These are phyloP conservation scores for Pyralis farinalis DNA, from an alignment of 2,888 invertebrate genomes.

Conservation along the genomic window DNA sequence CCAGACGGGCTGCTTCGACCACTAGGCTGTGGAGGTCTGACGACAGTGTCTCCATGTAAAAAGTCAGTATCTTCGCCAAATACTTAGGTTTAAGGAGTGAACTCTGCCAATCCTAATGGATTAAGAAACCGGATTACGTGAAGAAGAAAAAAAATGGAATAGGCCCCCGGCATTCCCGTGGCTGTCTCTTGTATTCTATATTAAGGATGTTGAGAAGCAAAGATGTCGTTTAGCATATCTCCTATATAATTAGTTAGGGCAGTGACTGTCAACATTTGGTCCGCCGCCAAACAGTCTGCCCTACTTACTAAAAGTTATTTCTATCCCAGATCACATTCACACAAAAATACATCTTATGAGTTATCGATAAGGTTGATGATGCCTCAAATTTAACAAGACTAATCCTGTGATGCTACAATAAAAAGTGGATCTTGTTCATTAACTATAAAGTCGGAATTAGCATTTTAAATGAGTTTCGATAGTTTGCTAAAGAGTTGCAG, in stretches of 20 bases:
- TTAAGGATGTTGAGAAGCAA: no score
- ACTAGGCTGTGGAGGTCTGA: no score
- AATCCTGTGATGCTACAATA: neutral
- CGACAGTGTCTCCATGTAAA: no score
- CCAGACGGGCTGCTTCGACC: no score
- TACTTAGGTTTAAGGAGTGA: no score
- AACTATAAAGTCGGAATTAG: neutral
- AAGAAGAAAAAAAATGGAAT: no score
- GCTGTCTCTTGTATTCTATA: no score
- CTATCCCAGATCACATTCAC: neutral
- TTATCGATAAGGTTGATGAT: neutral
- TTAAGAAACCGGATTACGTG: no score
- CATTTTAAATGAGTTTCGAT: neutral
- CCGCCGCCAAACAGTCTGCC: slow-evolving; percentile 63
- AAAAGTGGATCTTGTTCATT: neutral
- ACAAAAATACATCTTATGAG: neutral
- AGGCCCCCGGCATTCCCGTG: no score
- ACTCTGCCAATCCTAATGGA: no score
- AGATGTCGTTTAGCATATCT: slow-evolving; percentile 9
- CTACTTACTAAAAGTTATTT: slow-evolving; percentile 40
- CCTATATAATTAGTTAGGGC: neutral
- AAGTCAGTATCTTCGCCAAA: no score
- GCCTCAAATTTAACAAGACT: neutral
- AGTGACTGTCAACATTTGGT: slow-evolving; percentile 34
- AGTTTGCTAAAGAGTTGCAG: neutral